Evolutionary conservation across 1,140 invertebrate species (phyloP), one percentile per base, ranked within the genome.

Genomic region (Leptopilina clavipes): DNA sequence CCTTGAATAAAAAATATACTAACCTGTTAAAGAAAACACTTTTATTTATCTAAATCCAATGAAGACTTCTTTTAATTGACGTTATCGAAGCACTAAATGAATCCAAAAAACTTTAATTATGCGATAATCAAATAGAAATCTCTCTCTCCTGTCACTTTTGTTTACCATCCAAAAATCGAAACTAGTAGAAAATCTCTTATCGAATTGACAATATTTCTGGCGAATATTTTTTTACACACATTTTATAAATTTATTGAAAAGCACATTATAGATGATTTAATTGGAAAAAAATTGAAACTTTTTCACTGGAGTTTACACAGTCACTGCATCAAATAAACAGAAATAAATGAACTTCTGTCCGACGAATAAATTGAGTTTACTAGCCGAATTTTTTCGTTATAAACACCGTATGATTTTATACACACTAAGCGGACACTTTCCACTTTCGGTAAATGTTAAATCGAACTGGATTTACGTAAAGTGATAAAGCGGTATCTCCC

Each of bases 71-170:
- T 52, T 17, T 19, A 22, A 52, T 73, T 31, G 14, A 45, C 72
- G 43, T 22, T 48, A 14, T 48, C n/a, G 45, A 73, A 59, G 54
- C 18, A 25, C 70, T 25, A 18, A n/a, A n/a, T 22, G 56, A 5
- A 65, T n/a, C 25, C 12, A 65, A 12, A 65, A 65, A n/a, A n/a
- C n/a, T n/a, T n/a, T n/a, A 59, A 22, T 19, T 22, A 31, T 73
- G 14, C 12, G 25, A 72, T 52, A 7, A 45, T 44, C 14, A 2
- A 54, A 71, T 19, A 59, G 73, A 54, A 52, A 31, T 31, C 25
- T 73, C 52, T 44, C 71, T 48, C 71, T 79, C 76, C 80, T 85
- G 84, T 86, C 82, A 86, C 79, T 81, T 81, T 84, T 85, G 84
- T 84, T 84, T 85, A 84, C 76, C 59, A 76, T 44, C 59, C 22